These are phyloP conservation scores for Halocynthia aurantium DNA, from an alignment of 23 tunicate species.

Conservation along the genomic window DNA sequence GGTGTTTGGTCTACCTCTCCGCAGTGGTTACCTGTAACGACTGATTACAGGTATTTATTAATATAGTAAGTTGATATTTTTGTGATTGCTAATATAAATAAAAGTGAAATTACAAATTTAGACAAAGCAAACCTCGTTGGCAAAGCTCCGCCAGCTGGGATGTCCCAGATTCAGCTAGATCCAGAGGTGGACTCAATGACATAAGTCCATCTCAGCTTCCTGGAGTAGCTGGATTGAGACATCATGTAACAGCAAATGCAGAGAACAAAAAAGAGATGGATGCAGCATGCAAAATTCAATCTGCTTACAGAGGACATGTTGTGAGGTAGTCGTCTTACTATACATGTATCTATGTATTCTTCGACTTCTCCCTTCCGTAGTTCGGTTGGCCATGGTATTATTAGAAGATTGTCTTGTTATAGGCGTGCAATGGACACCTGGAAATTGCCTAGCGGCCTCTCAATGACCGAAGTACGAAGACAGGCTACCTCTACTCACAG, in stretches of 20 bases:
- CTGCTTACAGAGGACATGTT: constrained; percentile 11
- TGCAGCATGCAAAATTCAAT: constrained; percentile 12
- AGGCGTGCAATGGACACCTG: constrained; percentile 23
- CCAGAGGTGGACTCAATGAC: too few species aligned
- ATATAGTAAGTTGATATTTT: too few species aligned
- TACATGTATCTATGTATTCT: background rate
- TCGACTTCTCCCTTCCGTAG: background rate
- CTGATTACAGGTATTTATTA: too few species aligned
- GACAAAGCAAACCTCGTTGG: too few species aligned
- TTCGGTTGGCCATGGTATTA: background rate
- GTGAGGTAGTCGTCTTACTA: background rate
- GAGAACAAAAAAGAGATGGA: background rate
- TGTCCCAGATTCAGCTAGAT: too few species aligned
- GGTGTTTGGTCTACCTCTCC: background rate
- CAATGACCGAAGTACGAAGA: background rate
- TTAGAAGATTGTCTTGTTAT: background rate
- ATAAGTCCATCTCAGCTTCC: background rate
- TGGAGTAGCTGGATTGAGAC: constrained; percentile 14
- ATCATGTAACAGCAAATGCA: constrained; percentile 3
- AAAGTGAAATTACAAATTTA: too few species aligned
- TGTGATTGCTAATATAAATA: too few species aligned
- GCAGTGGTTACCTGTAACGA: too few species aligned
- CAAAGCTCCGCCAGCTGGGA: too few species aligned
- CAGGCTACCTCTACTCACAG: too few species aligned
- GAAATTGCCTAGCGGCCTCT: constrained; percentile 20